Conservation (phyloP, 2,888 invertebrate species). For the Lepetodrilus schrolli region DNA sequence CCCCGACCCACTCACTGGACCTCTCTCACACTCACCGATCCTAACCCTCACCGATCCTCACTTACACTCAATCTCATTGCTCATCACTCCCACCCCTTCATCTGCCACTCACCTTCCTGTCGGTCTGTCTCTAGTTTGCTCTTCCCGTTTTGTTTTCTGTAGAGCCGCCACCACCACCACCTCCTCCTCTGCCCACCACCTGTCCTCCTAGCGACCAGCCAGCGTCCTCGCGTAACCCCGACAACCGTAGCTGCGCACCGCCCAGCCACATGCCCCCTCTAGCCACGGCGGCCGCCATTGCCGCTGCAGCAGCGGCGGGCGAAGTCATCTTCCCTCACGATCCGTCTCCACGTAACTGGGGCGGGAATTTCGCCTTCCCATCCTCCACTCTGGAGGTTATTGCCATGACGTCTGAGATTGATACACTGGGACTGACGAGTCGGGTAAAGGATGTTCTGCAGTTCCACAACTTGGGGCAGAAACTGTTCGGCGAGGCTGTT, state of each 20-base stretch:
- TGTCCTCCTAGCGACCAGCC: conserved; percentile 46
- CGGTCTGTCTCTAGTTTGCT: conserved; percentile 40
- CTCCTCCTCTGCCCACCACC: conserved; percentile 46
- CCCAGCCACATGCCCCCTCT: conserved; percentile 31
- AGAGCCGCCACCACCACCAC: conserved; percentile 51
- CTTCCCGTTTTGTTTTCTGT: conserved; percentile 47
- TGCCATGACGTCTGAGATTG: conserved; percentile 94
- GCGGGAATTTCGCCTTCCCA: conserved; percentile 82
- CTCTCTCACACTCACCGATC: conserved; percentile 20
- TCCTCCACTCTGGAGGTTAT: conserved; percentile 99
- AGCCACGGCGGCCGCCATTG: conserved; percentile 9
- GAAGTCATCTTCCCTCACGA: conserved; percentile 84
- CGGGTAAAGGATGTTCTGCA: conserved; percentile 96
- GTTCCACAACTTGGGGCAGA: conserved; percentile 98
- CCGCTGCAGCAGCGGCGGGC: conserved; percentile 21
- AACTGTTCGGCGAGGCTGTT: conserved; percentile 97
- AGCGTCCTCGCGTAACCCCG: conserved; percentile 51
- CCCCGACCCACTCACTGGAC: conserved; percentile 17
- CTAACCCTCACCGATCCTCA: conserved; percentile 42
- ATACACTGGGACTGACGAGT: conserved; percentile 96
- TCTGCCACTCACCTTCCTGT: background rate
- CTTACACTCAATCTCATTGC: background rate
- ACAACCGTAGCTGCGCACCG: conserved; percentile 47
- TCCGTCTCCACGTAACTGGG: conserved; percentile 79
- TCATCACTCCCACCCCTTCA: background rate